Evolutionary conservation across 2,113 vertebrate species (phyloP), one percentile per base, ranked within the genome.

Genomic region (Tiliqua scincoides): DNA sequence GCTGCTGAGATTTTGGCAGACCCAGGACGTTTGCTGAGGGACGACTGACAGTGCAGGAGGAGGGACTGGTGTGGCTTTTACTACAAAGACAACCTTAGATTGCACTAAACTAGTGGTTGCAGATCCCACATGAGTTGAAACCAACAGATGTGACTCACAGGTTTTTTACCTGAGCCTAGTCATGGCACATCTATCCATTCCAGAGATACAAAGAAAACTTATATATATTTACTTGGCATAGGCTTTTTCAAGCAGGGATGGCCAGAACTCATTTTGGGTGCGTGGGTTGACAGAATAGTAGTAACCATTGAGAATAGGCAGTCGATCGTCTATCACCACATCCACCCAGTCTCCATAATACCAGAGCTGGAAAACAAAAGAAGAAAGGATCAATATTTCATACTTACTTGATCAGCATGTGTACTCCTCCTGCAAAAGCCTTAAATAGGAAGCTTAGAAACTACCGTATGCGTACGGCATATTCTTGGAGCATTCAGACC

Each of bases 201-300:
- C 32, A 10, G 0, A 0, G 21, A 59, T 77, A 32, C 14, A 35
- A 59, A 35, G 6, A 79, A 30, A 79, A 71, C 18, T 9, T 59
- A 52, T 37, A 11, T 90, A 85, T 87, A 85, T 87, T 97, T 97
- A 99, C 98, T 98, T 99, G 86, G 98, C 97, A 63, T 99, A 99
- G 6, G 98, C 98, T 92, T 99, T 99, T 95, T 99, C 98, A 92
- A 99, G 88, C 84, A 99, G 95, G 37, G 98, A 97, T 73, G 98
- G 98, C 99, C 99, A 99, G 94, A 99, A 99, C 90, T 99, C 98
- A 59, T 97, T 97, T 65, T 86, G 93, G 75, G 94, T 85, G 91
- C 96, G 72, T 48, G 97, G 94, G 0, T 90, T 85, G 15, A 97
- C 97, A 5, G 91, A 97, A 57, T 97, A 85, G 92, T 90, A 96